phyloP scores from a whole-genome alignment of 2,797 vertebrate genomes.

The Anabas testudineus region DNA sequence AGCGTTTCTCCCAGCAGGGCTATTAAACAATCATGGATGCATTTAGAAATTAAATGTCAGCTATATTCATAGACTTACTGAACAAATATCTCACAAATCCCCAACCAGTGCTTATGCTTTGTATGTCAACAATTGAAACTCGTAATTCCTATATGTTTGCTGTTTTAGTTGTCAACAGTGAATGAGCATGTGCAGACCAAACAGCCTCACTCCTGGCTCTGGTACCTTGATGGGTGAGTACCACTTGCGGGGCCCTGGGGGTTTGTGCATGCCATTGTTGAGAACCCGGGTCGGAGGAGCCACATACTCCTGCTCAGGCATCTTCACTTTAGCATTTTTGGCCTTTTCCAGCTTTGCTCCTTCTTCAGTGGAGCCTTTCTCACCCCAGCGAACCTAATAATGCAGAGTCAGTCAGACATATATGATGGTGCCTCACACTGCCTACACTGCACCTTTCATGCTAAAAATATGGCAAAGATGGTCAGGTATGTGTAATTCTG shows the following conservation, averaged over 20 bases:
- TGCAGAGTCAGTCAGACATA: neutral
- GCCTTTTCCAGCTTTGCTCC: constrained; percentile 98
- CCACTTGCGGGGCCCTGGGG: constrained; percentile 90
- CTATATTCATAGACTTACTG: constrained; percentile 14
- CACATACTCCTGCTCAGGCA: constrained; percentile 95
- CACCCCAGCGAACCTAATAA: constrained; percentile 95
- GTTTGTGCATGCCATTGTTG: constrained; percentile 88
- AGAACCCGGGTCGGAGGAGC: constrained; percentile 85
- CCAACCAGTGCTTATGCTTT: neutral
- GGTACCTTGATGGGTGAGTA: constrained; percentile 97
- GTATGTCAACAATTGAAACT: constrained; percentile 9
- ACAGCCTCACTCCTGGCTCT: neutral
- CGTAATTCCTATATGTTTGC: constrained; percentile 2
- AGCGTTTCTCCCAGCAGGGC: constrained; percentile 19
- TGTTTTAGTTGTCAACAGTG: constrained; percentile 10
- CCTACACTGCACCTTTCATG: neutral
- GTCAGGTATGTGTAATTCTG: neutral
- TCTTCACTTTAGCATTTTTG: constrained; percentile 97
- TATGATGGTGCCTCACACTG: neutral
- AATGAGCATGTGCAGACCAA: constrained; percentile 4
- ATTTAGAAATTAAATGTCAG: constrained; percentile 27
- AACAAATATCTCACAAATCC: constrained; percentile 31
- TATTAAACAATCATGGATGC: constrained; percentile 21
- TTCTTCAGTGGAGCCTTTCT: constrained; percentile 97
- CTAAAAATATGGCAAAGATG: neutral